Conservation (phyloP, 92 coral and sea anemone species). For the Galaxea fascicularis region DNA sequence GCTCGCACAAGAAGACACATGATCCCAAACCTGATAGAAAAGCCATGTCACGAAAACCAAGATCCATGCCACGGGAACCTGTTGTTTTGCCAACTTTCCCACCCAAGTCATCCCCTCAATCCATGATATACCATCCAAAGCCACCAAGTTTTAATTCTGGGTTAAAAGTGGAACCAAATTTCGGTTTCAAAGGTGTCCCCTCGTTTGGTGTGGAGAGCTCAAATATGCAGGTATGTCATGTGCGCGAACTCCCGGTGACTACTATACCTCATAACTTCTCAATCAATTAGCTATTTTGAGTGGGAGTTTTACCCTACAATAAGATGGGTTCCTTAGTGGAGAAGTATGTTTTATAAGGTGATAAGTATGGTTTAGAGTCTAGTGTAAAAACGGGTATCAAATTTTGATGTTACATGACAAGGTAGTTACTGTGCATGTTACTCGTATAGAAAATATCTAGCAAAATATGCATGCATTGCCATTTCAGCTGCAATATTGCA, state of each 20-base stretch:
- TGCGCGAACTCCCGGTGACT: conserved; percentile 44
- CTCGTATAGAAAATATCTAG: background rate
- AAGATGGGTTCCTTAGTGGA: background rate
- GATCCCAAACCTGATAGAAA: conserved; percentile 90
- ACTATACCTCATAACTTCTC: conserved; percentile 27
- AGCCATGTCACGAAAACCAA: conserved; percentile 18
- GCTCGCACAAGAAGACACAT: conserved; percentile 98
- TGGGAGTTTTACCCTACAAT: background rate
- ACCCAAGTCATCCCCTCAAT: conserved; percentile 19
- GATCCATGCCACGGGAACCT: conserved; percentile 11
- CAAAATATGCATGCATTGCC: no score
- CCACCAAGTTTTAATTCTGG: conserved; percentile 17
- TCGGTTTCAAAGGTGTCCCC: conserved; percentile 25
- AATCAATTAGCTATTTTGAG: conserved; percentile 5
- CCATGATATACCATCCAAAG: conserved; percentile 26
- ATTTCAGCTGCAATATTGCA: no score
- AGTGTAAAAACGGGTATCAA: background rate
- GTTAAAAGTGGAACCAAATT: conserved; percentile 34
- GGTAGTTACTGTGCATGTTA: background rate
- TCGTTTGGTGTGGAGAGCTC: conserved; percentile 5
- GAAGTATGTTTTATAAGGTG: background rate
- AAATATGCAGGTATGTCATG: conserved; percentile 40
- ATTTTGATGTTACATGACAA: background rate
- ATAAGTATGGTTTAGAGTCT: background rate
- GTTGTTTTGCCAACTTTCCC: conserved; percentile 41